Evolutionary conservation across 2,888 invertebrate species (phyloP), one percentile per base, ranked within the genome.

Genomic region (Diarsia rubi): DNA sequence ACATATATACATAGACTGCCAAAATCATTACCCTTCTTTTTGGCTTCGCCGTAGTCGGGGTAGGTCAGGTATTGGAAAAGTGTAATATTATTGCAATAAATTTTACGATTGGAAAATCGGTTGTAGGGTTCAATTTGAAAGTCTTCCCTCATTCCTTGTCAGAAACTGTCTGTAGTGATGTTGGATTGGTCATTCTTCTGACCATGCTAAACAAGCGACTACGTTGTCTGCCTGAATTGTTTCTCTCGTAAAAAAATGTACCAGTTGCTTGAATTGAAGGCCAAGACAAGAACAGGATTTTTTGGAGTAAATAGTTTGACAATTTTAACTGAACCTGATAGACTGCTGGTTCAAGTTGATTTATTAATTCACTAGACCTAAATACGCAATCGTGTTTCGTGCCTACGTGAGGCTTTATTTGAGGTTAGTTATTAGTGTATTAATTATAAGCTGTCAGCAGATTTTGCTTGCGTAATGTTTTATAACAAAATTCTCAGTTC

Each of bases 401-500:
- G 49, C 14, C 59, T 66, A 67, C 52, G 62, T 44, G 31, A 27
- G 37, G 3, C 12, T 54, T n/a, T 31, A 59, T 64, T 54, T 54
- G 44, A 49, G 65, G 68, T 72, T 57, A 69, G 24, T 60, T 49
- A 69, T 81, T 37, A 57, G 21, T 37, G 47, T 63, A 42, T 31
- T 69, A 62, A 59, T 69, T 59, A 27, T 54, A 24, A 49, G 63
- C 47, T 47, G 42, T 45, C 24, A 14, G 67, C 31, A 60, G n/a
- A 65, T 76, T 69, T 63, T 47, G 24, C 42, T 78, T 73, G 44
- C 27, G 4, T 69, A 59, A 77, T 54, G n/a, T 52, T 54, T 37
- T 71, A 27, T 37, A 37, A 14, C 5, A 8, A 65, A 62, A 27
- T 47, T 59, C 62, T 42, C 14, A 42, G n/a, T 42, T 42, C 44